Evolutionary conservation across 2,797 vertebrate genomes (phyloP).

Genomic region (Otolemur crassicaudatus): DNA sequence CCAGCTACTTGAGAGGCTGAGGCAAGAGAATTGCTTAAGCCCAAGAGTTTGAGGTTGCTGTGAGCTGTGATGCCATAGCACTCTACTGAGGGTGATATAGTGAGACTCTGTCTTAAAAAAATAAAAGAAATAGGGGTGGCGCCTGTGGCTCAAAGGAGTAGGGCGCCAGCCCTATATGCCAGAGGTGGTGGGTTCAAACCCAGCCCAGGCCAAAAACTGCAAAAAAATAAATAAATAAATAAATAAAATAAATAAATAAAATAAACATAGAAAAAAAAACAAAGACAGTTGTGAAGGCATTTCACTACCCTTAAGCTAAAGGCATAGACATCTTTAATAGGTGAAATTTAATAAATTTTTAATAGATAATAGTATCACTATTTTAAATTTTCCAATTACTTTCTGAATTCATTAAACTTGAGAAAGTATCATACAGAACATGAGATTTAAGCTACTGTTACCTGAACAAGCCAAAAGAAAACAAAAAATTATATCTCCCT

Average conservation of each 20-base stretch:
- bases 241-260: background rate
- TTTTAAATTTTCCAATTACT: background rate
- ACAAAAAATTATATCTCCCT: background rate
- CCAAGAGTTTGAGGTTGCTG: too few species aligned
- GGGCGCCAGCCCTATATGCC: too few species aligned
- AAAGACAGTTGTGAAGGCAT: background rate
- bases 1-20: too few species aligned
- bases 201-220: too few species aligned
- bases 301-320: background rate
- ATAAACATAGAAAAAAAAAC: background rate
- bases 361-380: conserved; percentile 4
- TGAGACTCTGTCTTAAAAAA: too few species aligned
- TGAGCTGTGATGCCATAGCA: too few species aligned
- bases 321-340: background rate
- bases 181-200: too few species aligned
- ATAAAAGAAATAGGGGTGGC: too few species aligned
- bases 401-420: conserved; percentile 43
- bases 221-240: too few species aligned
- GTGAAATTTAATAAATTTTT: background rate
- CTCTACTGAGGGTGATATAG: too few species aligned
- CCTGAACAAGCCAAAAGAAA: background rate
- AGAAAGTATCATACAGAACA: background rate
- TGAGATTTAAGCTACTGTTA: background rate
- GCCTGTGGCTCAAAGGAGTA: too few species aligned
- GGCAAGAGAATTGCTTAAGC: too few species aligned